phyloP scores from a whole-genome alignment of 2,113 vertebrate species.

The Kobus ellipsiprymnus region DNA sequence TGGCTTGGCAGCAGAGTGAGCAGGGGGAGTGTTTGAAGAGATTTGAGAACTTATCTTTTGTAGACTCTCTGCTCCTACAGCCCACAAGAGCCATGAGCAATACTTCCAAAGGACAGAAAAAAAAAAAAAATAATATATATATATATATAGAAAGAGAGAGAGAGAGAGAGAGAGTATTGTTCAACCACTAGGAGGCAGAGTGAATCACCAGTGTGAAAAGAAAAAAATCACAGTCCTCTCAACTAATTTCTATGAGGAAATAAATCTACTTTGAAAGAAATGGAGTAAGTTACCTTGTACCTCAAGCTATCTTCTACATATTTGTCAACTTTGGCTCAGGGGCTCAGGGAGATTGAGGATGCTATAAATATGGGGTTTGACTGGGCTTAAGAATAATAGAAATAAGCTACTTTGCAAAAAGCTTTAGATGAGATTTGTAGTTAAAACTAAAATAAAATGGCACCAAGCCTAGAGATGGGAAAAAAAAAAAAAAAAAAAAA shows the following conservation, averaged over 20 bases:
- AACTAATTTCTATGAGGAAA: not conserved
- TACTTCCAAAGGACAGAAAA: not conserved
- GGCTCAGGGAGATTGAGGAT: not conserved
- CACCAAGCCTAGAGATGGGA: not conserved
- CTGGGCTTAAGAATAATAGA: not conserved
- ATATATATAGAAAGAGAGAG: not conserved
- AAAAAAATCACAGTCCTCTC: not conserved
- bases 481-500: not conserved
- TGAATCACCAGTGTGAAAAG: not conserved
- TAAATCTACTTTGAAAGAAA: not conserved
- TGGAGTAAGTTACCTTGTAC: not conserved
- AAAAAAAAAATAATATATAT: not conserved
- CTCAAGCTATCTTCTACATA: not conserved
- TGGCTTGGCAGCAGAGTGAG: slow-evolving; percentile 60
- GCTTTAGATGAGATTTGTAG: not conserved
- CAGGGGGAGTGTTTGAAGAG: slow-evolving; percentile 40
- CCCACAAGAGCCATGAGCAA: not conserved
- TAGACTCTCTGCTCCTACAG: not conserved
- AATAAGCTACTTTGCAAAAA: not conserved
- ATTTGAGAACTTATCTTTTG: slow-evolving; percentile 54
- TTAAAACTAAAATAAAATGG: not conserved
- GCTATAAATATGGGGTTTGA: not conserved
- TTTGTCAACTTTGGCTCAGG: not conserved
- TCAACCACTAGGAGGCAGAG: slow-evolving; percentile 64
- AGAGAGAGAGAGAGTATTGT: not conserved